A percentile compares a stretch with the other conserved stretches of the same genome.
These are phyloP conservation scores for Agrochola lychnidis DNA, from an alignment of 2,888 invertebrate genomes.

Conservation along the genomic window DNA sequence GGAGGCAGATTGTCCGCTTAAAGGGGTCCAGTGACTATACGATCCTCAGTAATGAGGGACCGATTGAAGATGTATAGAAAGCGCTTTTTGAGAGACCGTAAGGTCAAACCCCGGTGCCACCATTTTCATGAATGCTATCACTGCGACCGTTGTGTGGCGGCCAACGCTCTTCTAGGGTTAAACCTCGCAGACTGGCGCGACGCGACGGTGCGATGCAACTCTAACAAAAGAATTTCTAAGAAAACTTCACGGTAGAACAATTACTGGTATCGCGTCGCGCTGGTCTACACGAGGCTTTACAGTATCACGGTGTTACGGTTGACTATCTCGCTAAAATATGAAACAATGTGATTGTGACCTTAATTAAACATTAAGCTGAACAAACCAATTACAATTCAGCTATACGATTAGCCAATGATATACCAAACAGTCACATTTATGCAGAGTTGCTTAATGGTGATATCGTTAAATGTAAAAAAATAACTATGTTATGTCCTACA, in stretches of 20 bases:
- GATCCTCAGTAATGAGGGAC: too few relatives aligned
- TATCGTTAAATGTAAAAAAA: neutral
- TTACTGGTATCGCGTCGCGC: too few relatives aligned
- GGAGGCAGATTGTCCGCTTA: too few relatives aligned
- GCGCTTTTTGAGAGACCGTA: neutral
- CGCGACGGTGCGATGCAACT: too few relatives aligned
- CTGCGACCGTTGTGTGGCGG: neutral
- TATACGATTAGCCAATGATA: neutral
- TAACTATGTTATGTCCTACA: too few relatives aligned
- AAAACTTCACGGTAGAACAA: too few relatives aligned
- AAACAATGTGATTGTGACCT: neutral
- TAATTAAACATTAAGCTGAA: neutral
- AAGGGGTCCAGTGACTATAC: too few relatives aligned
- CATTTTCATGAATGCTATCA: neutral
- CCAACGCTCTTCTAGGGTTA: too few relatives aligned
- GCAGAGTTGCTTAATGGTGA: neutral
- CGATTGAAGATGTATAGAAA: neutral
- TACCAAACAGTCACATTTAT: too few relatives aligned
- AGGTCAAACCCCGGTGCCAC: neutral
- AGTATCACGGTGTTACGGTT: neutral
- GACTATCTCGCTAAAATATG: neutral
- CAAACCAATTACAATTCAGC: neutral
- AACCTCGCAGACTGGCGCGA: too few relatives aligned
- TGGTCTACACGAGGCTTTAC: neutral
- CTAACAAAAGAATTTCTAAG: too few relatives aligned